Base-by-base conservation (phyloP, 1,140 invertebrate genomes). In the Pachypeltis micranthus region DNA sequence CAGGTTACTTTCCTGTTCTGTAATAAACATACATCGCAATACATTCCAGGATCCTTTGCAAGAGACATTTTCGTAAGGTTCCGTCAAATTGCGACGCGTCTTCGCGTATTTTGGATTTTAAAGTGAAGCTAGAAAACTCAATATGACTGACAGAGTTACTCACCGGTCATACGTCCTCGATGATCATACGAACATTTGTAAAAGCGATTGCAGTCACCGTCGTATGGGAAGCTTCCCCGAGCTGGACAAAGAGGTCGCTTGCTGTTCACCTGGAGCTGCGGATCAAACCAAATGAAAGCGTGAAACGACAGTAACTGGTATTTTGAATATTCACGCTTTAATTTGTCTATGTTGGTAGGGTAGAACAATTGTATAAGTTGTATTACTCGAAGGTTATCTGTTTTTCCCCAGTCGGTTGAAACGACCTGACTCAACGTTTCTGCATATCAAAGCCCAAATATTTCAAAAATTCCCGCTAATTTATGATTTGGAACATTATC, bases 201-300 rank as follows among this genome's bases (percentile, higher is more conserved):
- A 71, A 90, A 90, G 1, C 80, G 78, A 55, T 82, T 78, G 63
- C 85, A 86, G 70, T 80, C 76, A 31, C 74, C 76, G 61, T 82
- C 78, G 59, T 78, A 78, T 12, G 85, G 80, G 70, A 82, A 85
- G 67, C 85, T 81, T 31, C 88, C 89, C 68, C 80, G 79, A 16
- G 69, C 71, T 4, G 85, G 81, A 70, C 89, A 92, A 1, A 85
- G 73, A 1, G 76, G 74, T 65, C 67, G 71, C 24, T 76, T 68
- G n/a, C 73, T 75, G 44, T 73, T 75, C 21, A 85, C 80, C 14
- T 75, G 72, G 31, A 87, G 74, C 85, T 87, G 74, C n/a, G n/a
- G n/a, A n/a, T n/a, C n/a, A n/a, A n/a, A n/a, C n/a, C n/a, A n/a
- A n/a, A n/a, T n/a, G n/a, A n/a, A n/a, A n/a, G n/a, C n/a, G n/a